Evolutionary conservation across 2,113 vertebrate species (phyloP), one percentile per base, ranked within the genome.

Genomic region (Coptodon bakossiorum): DNA sequence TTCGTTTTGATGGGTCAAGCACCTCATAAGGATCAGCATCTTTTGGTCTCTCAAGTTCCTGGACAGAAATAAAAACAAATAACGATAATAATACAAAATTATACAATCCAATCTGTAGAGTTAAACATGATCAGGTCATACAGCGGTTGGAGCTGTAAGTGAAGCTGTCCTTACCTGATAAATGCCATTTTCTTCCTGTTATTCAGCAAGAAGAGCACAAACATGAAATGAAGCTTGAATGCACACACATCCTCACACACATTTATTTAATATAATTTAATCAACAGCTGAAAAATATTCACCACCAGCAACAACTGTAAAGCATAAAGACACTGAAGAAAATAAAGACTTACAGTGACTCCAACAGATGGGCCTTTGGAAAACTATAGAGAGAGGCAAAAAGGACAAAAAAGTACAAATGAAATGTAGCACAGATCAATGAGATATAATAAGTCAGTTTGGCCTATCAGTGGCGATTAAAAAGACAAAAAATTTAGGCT

Each of bases 141-240:
- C 2, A 34, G 13, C 9, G 5, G 6, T 22, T 78, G 27, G 27
- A 31, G 2, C 27, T 48, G 40, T 45, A 11, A 7, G 22, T 43
- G 31, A 5, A 12, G 27, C 6, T 4, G 31, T 80, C 2, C 38
- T 92, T 36, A 95, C 93, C 90, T 95, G 92, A 53, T 95, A 94
- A 73, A 90, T 73, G 3, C 6, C 27, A 2, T 59, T 48, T 1
- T 82, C 24, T n/a, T 81, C 78, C 90, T 88, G 16, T 6, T 79
- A 12, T 9, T 73, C 22, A 8, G 6, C 10, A n/a, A 73, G n/a
- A 52, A 38, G 87, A 5, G 52, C 6, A 84, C 6, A 87, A 43
- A 78, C 43, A 50, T 78, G 43, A 48, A 63, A 12, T 40, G 6
- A 57, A 31, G 2, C 6, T 50, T 38, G 6, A 80, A 84, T 88